Conservation (phyloP, 2,797 vertebrate species). For the Anisognathus igniventris region DNA sequence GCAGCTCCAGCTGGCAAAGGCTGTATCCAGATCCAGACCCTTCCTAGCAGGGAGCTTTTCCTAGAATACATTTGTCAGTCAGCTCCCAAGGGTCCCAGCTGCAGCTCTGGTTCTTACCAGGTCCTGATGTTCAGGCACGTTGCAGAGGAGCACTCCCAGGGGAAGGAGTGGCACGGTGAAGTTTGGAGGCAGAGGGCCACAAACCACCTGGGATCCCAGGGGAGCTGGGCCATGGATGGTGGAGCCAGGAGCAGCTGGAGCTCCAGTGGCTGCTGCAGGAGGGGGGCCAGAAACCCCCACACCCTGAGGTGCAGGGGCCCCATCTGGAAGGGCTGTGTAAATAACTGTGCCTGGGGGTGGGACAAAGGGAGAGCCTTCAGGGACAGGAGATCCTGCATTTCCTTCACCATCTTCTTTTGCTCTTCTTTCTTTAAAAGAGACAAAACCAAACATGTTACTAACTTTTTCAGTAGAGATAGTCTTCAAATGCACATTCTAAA, state of each 20-base stretch:
- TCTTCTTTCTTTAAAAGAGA: slow-evolving; percentile 38
- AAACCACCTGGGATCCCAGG: slow-evolving; percentile 70
- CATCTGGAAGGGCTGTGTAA: slow-evolving; percentile 76
- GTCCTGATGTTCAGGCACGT: slow-evolving; percentile 77
- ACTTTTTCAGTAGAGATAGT: background rate
- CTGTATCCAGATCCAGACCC: background rate
- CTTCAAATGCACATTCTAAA: background rate
- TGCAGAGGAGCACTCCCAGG: slow-evolving; percentile 78
- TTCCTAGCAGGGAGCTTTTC: background rate
- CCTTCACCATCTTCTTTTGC: slow-evolving; percentile 12
- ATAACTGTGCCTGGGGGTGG: slow-evolving; percentile 72
- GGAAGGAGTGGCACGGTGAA: slow-evolving; percentile 74
- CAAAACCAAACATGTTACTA: background rate
- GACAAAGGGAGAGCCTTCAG: slow-evolving; percentile 31
- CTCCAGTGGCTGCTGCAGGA: slow-evolving; percentile 3
- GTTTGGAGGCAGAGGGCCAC: slow-evolving; percentile 72
- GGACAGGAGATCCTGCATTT: slow-evolving; percentile 55
- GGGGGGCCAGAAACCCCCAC: slow-evolving; percentile 72
- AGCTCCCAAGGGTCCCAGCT: background rate
- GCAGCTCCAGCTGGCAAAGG: background rate
- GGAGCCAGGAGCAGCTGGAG: slow-evolving; percentile 65
- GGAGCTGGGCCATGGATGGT: slow-evolving; percentile 75
- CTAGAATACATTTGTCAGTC: background rate
- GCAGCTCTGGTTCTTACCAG: slow-evolving; percentile 69
- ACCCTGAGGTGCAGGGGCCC: slow-evolving; percentile 76